Conservation (phyloP, 2,797 vertebrate species). For the Enteromius unitaeniatus region DNA sequence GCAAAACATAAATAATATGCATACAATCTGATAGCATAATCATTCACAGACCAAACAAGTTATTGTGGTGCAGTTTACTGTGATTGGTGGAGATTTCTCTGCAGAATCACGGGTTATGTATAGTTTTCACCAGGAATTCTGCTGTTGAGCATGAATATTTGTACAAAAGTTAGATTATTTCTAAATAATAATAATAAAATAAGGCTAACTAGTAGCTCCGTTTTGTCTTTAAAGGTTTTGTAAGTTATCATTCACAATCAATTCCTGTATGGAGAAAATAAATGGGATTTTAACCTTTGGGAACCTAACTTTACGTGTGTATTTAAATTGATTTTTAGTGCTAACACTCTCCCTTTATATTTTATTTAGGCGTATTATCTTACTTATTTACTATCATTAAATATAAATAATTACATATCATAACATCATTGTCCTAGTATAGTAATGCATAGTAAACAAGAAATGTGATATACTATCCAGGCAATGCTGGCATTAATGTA, state of each 20-base stretch:
- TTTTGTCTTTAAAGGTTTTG: not conserved
- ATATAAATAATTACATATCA: too few species aligned
- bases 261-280: not conserved
- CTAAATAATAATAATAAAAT: not conserved
- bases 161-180: not conserved
- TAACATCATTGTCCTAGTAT: not conserved
- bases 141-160: not conserved
- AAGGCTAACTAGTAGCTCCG: not conserved
- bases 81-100: too few species aligned
- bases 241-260: not conserved
- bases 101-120: not conserved
- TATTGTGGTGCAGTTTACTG: too few species aligned
- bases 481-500: not conserved
- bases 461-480: not conserved
- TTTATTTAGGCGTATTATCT: not conserved
- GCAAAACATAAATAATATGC: not conserved
- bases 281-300: not conserved
- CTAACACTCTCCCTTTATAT: not conserved
- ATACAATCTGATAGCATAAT: too few species aligned
- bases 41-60: not conserved
- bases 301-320: not conserved
- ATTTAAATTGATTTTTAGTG: not conserved
- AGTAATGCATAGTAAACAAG: not conserved
- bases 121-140: not conserved
- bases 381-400: not conserved